A percentile compares a stretch with the other conserved stretches of the same genome.
Evolutionary conservation across 2,888 invertebrate species (phyloP).

Genomic region (Leucophenga maculata): DNA sequence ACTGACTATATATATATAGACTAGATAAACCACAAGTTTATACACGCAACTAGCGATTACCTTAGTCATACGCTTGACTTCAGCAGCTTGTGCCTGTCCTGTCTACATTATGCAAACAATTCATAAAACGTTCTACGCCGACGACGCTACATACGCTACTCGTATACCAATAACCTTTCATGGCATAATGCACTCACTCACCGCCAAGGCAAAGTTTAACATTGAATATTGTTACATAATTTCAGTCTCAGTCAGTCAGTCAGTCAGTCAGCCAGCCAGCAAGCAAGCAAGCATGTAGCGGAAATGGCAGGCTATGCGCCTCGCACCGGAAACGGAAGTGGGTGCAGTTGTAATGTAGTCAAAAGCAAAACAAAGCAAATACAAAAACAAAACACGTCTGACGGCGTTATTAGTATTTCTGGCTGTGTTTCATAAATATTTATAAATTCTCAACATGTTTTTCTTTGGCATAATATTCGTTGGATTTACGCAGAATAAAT

Average conservation of each 20-base stretch:
- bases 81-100: constrained; percentile 17
- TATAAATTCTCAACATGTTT: too few relatives aligned
- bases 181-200: constrained; percentile 47
- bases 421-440: background rate
- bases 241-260: background rate
- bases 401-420: constrained; percentile 18
- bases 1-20: background rate
- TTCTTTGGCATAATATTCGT: too few relatives aligned
- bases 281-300: background rate
- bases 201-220: background rate
- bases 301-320: background rate
- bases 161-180: constrained; percentile 48
- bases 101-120: constrained; percentile 44
- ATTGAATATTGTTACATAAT: constrained; percentile 11
- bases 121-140: background rate
- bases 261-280: too few relatives aligned
- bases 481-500: too few relatives aligned
- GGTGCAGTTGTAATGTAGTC: constrained; percentile 37
- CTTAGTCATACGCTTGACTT: background rate
- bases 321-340: constrained; percentile 16
- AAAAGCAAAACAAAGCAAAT: constrained; percentile 10
- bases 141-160: background rate
- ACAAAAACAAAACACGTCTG: constrained; percentile 29
- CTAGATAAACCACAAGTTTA: too few relatives aligned
- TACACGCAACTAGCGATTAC: background rate